Evolutionary conservation across 2,797 vertebrate species (phyloP).

Genomic region (Cyclopterus lumpus): DNA sequence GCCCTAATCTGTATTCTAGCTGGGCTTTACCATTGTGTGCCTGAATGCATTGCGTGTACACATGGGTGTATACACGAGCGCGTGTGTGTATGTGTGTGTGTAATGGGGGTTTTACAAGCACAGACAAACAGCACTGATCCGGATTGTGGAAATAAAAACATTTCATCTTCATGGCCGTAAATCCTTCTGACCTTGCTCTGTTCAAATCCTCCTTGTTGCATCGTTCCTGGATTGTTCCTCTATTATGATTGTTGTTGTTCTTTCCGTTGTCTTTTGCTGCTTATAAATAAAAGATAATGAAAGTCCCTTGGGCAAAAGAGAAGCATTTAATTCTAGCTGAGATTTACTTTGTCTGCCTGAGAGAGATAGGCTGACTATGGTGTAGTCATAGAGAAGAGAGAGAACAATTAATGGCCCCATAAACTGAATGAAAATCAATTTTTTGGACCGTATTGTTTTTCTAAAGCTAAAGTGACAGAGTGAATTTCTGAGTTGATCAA

Average conservation of each 20-base stretch:
- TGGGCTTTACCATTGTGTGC: conserved; percentile 17
- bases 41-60: conserved; percentile 14
- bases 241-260: conserved; percentile 44
- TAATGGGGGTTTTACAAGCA: conserved; percentile 37
- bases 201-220: conserved; percentile 38
- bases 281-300: conserved; percentile 69
- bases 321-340: conserved; percentile 47
- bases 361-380: neutral
- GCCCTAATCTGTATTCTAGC: conserved; percentile 45
- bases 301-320: conserved; percentile 38
- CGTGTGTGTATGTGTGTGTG: conserved; percentile 10
- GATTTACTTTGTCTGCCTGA: conserved; percentile 25
- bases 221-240: conserved; percentile 32
- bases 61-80: conserved; percentile 17
- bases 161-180: conserved; percentile 63
- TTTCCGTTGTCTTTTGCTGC: conserved; percentile 27
- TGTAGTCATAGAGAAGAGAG: neutral
- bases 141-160: conserved; percentile 62
- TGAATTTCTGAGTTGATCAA: conserved; percentile 14
- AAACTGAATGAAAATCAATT: conserved; percentile 35
- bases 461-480: conserved; percentile 15
- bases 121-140: conserved; percentile 60
- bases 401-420: conserved; percentile 20
- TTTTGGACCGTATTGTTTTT: conserved; percentile 20
- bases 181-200: conserved; percentile 70